Base-by-base conservation (phyloP, 2,888 invertebrate genomes). In the Cosmopolites sordidus region DNA sequence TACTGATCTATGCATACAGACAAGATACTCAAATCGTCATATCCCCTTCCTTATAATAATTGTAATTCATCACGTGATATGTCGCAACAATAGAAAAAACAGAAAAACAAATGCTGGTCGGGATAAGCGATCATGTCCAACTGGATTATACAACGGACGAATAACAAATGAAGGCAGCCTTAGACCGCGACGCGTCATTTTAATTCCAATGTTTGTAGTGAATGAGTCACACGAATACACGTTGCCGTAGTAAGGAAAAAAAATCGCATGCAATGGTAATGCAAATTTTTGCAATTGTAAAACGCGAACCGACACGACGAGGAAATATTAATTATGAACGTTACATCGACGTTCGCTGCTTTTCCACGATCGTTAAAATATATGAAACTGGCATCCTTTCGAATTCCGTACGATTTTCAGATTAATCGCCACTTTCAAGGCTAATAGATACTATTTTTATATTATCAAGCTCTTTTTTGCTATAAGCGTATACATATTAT, bases 211-310 rank as follows among this genome's bases (percentile, higher is more conserved):
- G 22, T 8, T 22, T 8, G 22, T 22, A 3, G 22, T 5, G 22
- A 5, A 22, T 22, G 22, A 22, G 22, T 22, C 22, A 22, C 22
- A 8, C n/a, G n/a, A n/a, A n/a, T n/a, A n/a, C n/a, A n/a, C 22
- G 22, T 8, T 22, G 22, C 8, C 22, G 22, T 22, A 22, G 22
- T 22, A 22, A n/a, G n/a, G n/a, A n/a, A n/a, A n/a, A n/a, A n/a
- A n/a, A n/a, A 46, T 41, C 30, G 47, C 56, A 47, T 52, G 52
- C 52, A 56, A 44, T 51, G 39, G 22, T 49, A 52, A 56, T 56
- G 56, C 16, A 52, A 56, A 56, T 56, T 49, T 18, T 39, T 58
- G 56, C 30, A 51, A 46, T 51, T 45, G 44, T 51, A 45, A 44
- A 51, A 44, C 30, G 51, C 45, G 40, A 39, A 45, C 45, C 41